Conservation (phyloP, 2,113 vertebrate species). For the Corythaeola cristata region DNA sequence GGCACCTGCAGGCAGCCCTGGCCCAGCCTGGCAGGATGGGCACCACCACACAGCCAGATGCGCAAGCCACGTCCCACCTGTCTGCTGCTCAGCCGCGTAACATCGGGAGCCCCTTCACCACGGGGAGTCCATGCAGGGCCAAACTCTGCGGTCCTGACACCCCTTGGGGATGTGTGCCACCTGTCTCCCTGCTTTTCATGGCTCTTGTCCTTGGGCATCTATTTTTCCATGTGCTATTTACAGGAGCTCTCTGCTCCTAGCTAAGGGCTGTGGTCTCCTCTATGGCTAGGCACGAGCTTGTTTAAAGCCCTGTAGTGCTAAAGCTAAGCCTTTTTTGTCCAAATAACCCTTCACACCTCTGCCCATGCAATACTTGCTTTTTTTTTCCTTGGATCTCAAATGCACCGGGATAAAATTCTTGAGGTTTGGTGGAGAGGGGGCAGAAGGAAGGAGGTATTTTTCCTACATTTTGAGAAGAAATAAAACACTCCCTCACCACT, state of each 20-base stretch:
- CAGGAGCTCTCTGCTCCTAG: background rate
- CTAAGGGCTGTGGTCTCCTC: background rate
- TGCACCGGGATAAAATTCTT: background rate
- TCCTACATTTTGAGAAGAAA: background rate
- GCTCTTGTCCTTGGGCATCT: background rate
- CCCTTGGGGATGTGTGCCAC: background rate
- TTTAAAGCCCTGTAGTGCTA: background rate
- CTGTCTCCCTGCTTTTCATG: background rate
- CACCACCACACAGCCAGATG: fast-evolving
- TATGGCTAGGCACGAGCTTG: background rate
- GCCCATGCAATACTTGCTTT: background rate
- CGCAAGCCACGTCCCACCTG: background rate
- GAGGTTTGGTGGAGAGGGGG: background rate
- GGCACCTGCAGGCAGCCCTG: background rate
- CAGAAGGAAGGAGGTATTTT: background rate
- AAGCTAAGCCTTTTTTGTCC: background rate
- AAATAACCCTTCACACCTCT: background rate
- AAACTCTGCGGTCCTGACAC: fast-evolving
- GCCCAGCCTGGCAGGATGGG: background rate
- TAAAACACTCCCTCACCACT: background rate
- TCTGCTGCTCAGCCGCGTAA: background rate
- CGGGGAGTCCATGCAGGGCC: fast-evolving
- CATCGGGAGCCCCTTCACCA: background rate
- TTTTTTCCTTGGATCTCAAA: background rate
- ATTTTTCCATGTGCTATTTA: background rate